phyloP scores from a whole-genome alignment of 2,888 invertebrate species.

The Diadegma fenestrale region DNA sequence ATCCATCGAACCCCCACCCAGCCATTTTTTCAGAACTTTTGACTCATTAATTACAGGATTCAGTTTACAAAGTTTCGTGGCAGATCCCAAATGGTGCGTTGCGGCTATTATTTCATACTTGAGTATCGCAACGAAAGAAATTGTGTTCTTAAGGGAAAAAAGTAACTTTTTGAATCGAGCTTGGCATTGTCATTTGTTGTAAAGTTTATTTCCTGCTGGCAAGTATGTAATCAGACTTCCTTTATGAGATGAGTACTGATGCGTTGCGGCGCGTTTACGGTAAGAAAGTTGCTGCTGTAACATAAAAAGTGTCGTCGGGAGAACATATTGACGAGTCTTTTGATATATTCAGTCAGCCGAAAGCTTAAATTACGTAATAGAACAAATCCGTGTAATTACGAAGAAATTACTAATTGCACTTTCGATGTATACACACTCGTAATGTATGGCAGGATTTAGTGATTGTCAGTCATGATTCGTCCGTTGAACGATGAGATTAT shows the following conservation, averaged over 20 bases:
- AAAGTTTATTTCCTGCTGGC: constrained; percentile 7
- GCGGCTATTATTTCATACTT: not conserved
- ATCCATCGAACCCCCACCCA: too few relatives aligned
- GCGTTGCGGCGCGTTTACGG: not conserved
- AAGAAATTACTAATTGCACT: constrained; percentile 46
- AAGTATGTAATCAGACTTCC: not conserved
- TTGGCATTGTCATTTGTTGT: not conserved
- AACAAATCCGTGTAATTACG: constrained; percentile 41
- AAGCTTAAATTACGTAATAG: constrained; percentile 21
- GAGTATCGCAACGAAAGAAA: not conserved
- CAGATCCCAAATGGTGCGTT: not conserved
- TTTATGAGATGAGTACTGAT: not conserved
- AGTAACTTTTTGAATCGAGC: not conserved
- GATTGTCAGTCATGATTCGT: constrained; percentile 31
- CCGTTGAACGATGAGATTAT: constrained; percentile 35
- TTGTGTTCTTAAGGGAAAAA: not conserved
- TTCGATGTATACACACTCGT: not conserved
- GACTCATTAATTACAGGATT: not conserved
- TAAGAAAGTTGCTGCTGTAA: constrained; percentile 38
- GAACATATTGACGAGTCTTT: not conserved
- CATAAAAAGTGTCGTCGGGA: constrained; percentile 10
- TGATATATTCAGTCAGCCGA: constrained; percentile 18
- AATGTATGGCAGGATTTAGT: not conserved
- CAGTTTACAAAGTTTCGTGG: not conserved
- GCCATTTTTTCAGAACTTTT: not conserved